Evolutionary conservation across 2,797 vertebrate species (phyloP).

Genomic region (Serranus cabrilla): DNA sequence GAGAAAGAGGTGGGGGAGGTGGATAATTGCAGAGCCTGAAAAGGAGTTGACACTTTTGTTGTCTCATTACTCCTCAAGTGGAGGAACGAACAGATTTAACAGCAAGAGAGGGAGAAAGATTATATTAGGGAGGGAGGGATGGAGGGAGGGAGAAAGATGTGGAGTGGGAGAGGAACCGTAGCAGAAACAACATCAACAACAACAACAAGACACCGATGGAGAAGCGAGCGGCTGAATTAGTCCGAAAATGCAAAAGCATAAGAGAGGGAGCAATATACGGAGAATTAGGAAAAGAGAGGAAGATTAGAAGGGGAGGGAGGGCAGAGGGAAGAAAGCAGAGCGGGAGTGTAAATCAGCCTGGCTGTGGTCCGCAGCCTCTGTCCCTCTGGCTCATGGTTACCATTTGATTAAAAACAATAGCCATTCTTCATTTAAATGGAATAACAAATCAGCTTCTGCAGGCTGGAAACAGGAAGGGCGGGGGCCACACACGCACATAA

Average conservation of each 20-base stretch:
- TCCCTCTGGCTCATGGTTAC: slow-evolving; percentile 78
- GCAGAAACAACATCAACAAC: slow-evolving; percentile 35
- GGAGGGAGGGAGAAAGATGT: slow-evolving; percentile 27
- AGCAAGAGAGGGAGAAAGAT: slow-evolving; percentile 40
- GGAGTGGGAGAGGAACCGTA: slow-evolving; percentile 37
- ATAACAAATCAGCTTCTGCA: slow-evolving; percentile 80
- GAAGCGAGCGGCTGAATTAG: slow-evolving; percentile 60
- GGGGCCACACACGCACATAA: not conserved
- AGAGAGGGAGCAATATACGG: slow-evolving; percentile 63
- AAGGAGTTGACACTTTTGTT: slow-evolving; percentile 64
- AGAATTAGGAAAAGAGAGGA: slow-evolving; percentile 57
- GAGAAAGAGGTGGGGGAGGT: slow-evolving; percentile 12
- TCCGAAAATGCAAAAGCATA: slow-evolving; percentile 44
- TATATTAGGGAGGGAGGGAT: slow-evolving; percentile 29
- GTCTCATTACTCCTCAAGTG: slow-evolving; percentile 76
- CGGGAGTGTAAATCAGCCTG: slow-evolving; percentile 69
- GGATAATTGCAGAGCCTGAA: slow-evolving; percentile 58
- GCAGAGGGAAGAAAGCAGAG: slow-evolving; percentile 36
- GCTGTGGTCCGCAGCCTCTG: slow-evolving; percentile 67
- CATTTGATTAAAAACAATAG: slow-evolving; percentile 85
- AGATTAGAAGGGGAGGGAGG: slow-evolving; percentile 47
- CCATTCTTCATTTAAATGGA: slow-evolving; percentile 85
- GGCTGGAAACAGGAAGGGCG: slow-evolving; percentile 37
- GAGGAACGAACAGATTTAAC: slow-evolving; percentile 59
- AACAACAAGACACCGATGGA: slow-evolving; percentile 52